phyloP scores from a whole-genome alignment of 1,140 invertebrate genomes.

The Trichogramma pretiosum region DNA sequence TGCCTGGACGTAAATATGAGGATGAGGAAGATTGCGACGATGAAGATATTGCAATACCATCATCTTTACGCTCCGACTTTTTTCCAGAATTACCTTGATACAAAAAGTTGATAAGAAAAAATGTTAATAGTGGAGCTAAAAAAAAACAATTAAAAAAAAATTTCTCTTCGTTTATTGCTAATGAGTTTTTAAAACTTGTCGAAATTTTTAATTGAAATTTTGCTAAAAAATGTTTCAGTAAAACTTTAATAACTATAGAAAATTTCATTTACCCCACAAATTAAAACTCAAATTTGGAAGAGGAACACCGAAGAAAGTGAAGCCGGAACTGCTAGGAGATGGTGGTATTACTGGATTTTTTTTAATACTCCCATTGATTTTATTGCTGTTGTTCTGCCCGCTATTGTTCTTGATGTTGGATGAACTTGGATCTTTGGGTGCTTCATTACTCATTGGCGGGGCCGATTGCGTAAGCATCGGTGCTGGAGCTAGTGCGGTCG shows the following conservation, averaged over 20 bases:
- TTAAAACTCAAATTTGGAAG: slow-evolving; percentile 64
- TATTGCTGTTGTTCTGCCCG: background rate
- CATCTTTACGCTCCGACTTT: slow-evolving; percentile 45
- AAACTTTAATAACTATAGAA: background rate
- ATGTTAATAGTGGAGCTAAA: too few species aligned
- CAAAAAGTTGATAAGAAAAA: too few species aligned
- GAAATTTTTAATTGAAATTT: background rate
- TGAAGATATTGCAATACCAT: slow-evolving; percentile 21
- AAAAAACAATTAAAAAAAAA: too few species aligned
- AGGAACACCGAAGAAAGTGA: slow-evolving; percentile 78
- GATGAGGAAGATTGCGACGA: background rate
- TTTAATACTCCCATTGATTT: too few species aligned
- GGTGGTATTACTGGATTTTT: slow-evolving; percentile 21
- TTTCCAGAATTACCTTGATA: slow-evolving; percentile 31
- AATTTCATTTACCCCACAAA: slow-evolving; percentile 45
- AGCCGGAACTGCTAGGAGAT: slow-evolving; percentile 49
- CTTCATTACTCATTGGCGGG: background rate
- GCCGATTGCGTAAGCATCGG: background rate
- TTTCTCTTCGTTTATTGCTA: too few species aligned
- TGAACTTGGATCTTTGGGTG: too few species aligned
- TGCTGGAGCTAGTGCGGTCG: background rate
- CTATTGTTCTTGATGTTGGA: background rate
- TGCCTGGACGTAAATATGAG: slow-evolving; percentile 23
- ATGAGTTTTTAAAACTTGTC: background rate
- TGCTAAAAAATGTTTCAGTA: background rate